phyloP scores from a whole-genome alignment of 2,113 vertebrate genomes.

The Bothrops jararaca region DNA sequence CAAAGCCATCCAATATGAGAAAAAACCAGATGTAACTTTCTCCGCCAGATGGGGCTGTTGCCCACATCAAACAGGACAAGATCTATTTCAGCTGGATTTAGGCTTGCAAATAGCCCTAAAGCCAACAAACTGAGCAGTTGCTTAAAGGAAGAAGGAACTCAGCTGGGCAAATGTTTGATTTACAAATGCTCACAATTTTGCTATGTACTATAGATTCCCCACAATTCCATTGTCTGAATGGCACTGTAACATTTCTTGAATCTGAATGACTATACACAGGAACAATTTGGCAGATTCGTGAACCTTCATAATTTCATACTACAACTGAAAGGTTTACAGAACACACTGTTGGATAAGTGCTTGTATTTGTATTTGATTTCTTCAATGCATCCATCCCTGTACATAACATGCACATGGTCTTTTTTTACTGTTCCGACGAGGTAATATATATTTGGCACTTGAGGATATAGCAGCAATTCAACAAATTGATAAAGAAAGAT shows the following conservation, averaged over 20 bases:
- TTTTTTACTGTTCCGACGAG: neutral
- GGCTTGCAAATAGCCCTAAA: neutral
- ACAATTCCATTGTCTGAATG: neutral
- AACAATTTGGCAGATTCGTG: neutral
- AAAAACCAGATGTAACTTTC: neutral
- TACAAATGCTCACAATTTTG: neutral
- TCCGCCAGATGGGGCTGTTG: conserved; percentile 29
- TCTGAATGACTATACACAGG: neutral
- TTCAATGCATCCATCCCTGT: neutral
- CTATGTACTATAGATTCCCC: neutral
- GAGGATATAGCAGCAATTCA: neutral
- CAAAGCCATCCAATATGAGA: neutral
- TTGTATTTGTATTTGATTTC: neutral
- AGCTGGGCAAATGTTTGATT: neutral
- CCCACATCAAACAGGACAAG: neutral
- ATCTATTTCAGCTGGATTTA: neutral
- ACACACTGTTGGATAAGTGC: neutral
- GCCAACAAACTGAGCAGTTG: neutral
- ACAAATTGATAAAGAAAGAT: neutral
- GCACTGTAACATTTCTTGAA: neutral
- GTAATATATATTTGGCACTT: neutral
- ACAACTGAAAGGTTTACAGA: neutral
- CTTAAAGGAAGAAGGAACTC: neutral
- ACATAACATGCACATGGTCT: neutral
- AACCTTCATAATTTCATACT: neutral